Conservation (phyloP, 2,113 vertebrate species). For the Eira barbara region DNA sequence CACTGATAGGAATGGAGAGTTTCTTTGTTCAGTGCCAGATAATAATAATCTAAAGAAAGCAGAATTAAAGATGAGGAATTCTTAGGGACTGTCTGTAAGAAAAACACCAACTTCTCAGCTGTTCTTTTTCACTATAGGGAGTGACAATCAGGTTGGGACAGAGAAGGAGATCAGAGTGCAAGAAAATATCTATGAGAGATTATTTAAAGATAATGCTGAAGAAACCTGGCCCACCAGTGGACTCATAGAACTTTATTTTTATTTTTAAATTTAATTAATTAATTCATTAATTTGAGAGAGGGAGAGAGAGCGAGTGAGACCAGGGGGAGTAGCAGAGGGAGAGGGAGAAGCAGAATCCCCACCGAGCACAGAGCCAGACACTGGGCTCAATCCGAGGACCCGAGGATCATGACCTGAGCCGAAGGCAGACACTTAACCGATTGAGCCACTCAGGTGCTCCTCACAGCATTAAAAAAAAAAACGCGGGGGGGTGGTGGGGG, state of each 20-base stretch:
- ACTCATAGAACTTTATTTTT: constrained; percentile 81
- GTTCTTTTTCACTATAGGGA: not conserved
- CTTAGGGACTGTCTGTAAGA: not conserved
- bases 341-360: not conserved
- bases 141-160: not conserved
- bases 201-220: constrained; percentile 88
- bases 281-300: not conserved
- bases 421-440: not conserved
- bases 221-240: constrained; percentile 85
- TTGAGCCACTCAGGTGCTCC: not conserved
- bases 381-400: not conserved
- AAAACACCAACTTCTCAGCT: not conserved
- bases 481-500: fast-evolving
- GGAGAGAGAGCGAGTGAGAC: not conserved
- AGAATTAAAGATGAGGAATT: not conserved
- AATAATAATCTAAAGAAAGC: not conserved
- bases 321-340: not conserved
- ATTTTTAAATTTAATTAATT: not conserved
- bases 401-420: not conserved
- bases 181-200: not conserved
- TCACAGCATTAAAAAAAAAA: not conserved
- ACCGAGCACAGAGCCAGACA: not conserved
- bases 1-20: not conserved
- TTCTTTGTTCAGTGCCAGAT: not conserved
- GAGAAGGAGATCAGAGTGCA: not conserved